phyloP scores from a whole-genome alignment of 2,888 invertebrate genomes.

The Notodonta dromedarius region DNA sequence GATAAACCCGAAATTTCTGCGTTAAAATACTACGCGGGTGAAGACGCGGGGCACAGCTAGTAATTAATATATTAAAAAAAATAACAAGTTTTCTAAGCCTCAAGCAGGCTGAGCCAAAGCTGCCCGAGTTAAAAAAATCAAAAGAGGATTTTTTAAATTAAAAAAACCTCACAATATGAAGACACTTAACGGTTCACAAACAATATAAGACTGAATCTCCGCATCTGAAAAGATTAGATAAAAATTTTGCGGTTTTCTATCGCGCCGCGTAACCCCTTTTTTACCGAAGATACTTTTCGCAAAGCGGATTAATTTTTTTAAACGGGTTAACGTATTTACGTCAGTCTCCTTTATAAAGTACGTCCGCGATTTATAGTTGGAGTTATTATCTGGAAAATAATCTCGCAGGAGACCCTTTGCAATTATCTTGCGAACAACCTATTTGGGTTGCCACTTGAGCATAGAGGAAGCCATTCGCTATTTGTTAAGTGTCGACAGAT shows the following conservation, averaged over 20 bases:
- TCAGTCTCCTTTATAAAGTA: conserved; percentile 42
- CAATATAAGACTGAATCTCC: conserved; percentile 40
- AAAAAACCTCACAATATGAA: neutral
- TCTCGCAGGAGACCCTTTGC: conserved; percentile 25
- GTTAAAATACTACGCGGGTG: too few relatives aligned
- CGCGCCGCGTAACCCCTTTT: conserved; percentile 65
- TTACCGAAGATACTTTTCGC: conserved; percentile 58
- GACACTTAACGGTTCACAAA: conserved; percentile 37
- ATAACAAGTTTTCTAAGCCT: neutral
- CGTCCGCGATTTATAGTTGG: conserved; percentile 33
- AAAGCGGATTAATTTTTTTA: conserved; percentile 78
- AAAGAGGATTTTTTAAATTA: neutral
- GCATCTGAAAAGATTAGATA: conserved; percentile 59
- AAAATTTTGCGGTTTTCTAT: conserved; percentile 64
- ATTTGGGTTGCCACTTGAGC: conserved; percentile 29
- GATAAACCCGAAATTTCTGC: too few relatives aligned
- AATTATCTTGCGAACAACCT: conserved; percentile 9
- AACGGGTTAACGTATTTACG: conserved; percentile 65
- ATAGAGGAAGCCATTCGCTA: conserved; percentile 21
- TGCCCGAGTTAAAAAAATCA: neutral
- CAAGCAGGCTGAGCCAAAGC: neutral
- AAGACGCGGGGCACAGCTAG: too few relatives aligned
- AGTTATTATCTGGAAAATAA: conserved; percentile 39
- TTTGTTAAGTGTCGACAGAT: conserved; percentile 35
- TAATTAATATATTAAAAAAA: neutral